These are phyloP conservation scores for Oscheius sp. DNA, from an alignment of 2,888 invertebrate species.

Conservation along the genomic window DNA sequence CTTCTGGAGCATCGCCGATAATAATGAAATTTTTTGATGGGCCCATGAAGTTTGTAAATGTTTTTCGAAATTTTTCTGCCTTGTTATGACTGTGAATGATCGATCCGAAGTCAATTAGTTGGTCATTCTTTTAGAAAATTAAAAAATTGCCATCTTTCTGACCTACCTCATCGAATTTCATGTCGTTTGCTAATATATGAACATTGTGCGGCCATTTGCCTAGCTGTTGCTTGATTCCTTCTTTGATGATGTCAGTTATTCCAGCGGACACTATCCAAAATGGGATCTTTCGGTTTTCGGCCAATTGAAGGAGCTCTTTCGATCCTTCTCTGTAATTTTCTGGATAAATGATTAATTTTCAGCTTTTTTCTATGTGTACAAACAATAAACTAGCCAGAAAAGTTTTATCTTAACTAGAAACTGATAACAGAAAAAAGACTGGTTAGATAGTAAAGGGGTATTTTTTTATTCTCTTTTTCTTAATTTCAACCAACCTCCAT, in stretches of 20 bases:
- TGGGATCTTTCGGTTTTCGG: neutral
- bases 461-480: too few species aligned
- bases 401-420: too few species aligned
- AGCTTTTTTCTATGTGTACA: too few species aligned
- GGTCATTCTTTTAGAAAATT: neutral
- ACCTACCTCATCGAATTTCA: neutral
- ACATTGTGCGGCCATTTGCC: neutral
- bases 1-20: neutral
- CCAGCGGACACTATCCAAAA: conserved; percentile 14
- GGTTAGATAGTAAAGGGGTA: too few species aligned
- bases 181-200: neutral
- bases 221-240: neutral
- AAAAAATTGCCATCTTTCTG: too few species aligned
- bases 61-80: neutral
- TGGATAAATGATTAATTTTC: too few species aligned
- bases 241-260: neutral
- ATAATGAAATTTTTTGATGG: too few species aligned
- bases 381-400: too few species aligned
- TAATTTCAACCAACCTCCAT: neutral
- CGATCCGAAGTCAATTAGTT: neutral
- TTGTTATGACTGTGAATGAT: conserved; percentile 4
- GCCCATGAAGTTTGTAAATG: too few species aligned
- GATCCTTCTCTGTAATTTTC: neutral
- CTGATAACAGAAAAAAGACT: too few species aligned
- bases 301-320: neutral